phyloP scores from a whole-genome alignment of 2,888 invertebrate genomes.

The Enchytraeus crypticus region DNA sequence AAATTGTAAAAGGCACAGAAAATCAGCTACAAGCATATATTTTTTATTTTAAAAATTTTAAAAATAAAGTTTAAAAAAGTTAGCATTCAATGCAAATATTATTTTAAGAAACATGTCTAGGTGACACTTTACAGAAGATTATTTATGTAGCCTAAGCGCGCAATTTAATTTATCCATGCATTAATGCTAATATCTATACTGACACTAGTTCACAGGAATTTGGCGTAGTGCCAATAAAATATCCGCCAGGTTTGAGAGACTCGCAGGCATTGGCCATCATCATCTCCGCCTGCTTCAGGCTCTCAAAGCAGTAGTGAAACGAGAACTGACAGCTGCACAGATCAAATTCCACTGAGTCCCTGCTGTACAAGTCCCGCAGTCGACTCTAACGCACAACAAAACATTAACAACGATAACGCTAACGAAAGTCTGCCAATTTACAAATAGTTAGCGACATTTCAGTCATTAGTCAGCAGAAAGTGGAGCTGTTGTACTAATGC shows the following conservation, averaged over 20 bases:
- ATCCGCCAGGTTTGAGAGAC: conserved; percentile 78
- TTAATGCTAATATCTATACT: too few relatives aligned
- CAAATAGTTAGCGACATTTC: background rate
- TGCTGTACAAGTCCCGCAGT: conserved; percentile 58
- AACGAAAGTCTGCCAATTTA: background rate
- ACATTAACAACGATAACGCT: background rate
- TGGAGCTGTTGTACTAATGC: too few relatives aligned
- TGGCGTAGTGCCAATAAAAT: conserved; percentile 92
- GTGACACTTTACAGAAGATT: background rate
- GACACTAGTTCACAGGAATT: conserved; percentile 83
- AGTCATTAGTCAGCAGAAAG: too few relatives aligned
- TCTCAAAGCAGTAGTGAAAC: conserved; percentile 69
- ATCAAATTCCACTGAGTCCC: conserved; percentile 70
- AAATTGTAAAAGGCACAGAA: too few relatives aligned
- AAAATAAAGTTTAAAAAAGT: too few relatives aligned
- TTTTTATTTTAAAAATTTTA: too few relatives aligned
- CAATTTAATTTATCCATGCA: background rate
- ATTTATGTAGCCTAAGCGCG: background rate
- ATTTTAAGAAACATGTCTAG: background rate
- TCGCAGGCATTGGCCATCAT: conserved; percentile 89
- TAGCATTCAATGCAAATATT: too few relatives aligned
- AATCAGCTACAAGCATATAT: too few relatives aligned
- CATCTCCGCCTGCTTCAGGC: conserved; percentile 63
- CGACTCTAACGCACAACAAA: too few relatives aligned
- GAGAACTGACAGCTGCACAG: conserved; percentile 95